A percentile compares a stretch with the other conserved stretches of the same genome.
phyloP scores from a whole-genome alignment of 2,888 invertebrate genomes.

The Ryuthela nishihirai region DNA sequence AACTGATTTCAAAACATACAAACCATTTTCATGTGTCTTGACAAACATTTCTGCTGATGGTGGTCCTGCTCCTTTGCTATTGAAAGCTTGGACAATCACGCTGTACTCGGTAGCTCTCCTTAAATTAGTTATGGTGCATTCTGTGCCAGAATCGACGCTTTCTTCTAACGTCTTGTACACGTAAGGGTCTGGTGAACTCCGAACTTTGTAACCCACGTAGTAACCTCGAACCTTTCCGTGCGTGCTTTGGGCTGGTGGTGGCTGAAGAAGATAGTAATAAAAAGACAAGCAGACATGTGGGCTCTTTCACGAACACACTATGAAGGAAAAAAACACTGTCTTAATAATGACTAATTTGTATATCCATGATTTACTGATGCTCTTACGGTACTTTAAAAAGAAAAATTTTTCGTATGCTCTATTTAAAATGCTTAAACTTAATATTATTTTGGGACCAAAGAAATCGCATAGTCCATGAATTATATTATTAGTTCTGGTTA shows the following conservation, averaged over 20 bases:
- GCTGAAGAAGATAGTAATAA: constrained; percentile 41
- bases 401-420: too few species aligned
- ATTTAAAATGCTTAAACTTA: too few species aligned
- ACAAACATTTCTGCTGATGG: constrained; percentile 48
- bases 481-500: too few species aligned
- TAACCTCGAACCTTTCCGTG: constrained; percentile 52
- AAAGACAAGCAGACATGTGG: too few species aligned
- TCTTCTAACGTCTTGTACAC: constrained; percentile 47
- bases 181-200: constrained; percentile 47
- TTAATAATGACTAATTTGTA: too few species aligned
- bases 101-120: constrained; percentile 47
- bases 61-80: constrained; percentile 50
- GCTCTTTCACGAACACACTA: too few species aligned
- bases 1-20: too few species aligned
- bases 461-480: too few species aligned
- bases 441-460: too few species aligned
- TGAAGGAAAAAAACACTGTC: too few species aligned
- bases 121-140: constrained; percentile 38
- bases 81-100: constrained; percentile 51
- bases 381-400: too few species aligned
- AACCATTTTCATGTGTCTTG: constrained; percentile 52
- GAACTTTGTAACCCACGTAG: constrained; percentile 50
- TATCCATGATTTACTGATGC: too few species aligned
- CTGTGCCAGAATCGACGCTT: constrained; percentile 31
- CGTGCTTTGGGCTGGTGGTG: constrained; percentile 46